These are phyloP conservation scores for Brenthis ino DNA, from an alignment of 2,888 invertebrate genomes.

Conservation along the genomic window DNA sequence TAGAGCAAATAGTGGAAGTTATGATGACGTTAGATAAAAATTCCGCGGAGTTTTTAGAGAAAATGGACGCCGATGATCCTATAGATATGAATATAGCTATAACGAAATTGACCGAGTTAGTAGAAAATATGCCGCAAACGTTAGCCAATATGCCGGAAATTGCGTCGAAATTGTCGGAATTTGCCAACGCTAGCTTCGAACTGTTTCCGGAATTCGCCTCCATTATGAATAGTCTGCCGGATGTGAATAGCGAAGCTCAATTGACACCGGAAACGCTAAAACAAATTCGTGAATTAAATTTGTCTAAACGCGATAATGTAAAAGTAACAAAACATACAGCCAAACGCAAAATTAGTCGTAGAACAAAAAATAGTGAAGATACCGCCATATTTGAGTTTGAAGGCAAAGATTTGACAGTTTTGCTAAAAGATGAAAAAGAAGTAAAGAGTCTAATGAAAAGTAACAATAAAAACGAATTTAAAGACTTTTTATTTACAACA, in stretches of 20 bases:
- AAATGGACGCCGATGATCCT: conserved; percentile 59
- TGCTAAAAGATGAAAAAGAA: conserved; percentile 66
- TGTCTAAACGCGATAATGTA: conserved; percentile 68
- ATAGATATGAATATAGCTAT: conserved; percentile 58
- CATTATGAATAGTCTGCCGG: conserved; percentile 68
- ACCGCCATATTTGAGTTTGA: conserved; percentile 65
- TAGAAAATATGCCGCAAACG: conserved; percentile 74
- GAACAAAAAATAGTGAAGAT: conserved; percentile 61
- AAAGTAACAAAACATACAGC: conserved; percentile 75
- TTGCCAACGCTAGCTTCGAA: conserved; percentile 67
- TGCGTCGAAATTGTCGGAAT: conserved; percentile 65
- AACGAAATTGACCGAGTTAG: conserved; percentile 63
- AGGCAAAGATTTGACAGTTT: conserved; percentile 60
- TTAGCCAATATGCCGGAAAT: conserved; percentile 75
- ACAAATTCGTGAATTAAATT: conserved; percentile 73
- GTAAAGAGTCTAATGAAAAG: conserved; percentile 58
- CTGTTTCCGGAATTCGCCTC: conserved; percentile 69
- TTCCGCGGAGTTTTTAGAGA: conserved; percentile 65
- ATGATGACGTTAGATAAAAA: conserved; percentile 73
- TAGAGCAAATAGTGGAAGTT: conserved; percentile 72
- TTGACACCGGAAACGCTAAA: conserved; percentile 74
- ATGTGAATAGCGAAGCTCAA: conserved; percentile 67
- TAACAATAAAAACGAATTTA: conserved; percentile 62
- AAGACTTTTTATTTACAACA: conserved; percentile 65
- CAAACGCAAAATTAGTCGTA: conserved; percentile 68